Conservation (phyloP, 2,797 vertebrate genomes). For the Apogon talboti region DNA sequence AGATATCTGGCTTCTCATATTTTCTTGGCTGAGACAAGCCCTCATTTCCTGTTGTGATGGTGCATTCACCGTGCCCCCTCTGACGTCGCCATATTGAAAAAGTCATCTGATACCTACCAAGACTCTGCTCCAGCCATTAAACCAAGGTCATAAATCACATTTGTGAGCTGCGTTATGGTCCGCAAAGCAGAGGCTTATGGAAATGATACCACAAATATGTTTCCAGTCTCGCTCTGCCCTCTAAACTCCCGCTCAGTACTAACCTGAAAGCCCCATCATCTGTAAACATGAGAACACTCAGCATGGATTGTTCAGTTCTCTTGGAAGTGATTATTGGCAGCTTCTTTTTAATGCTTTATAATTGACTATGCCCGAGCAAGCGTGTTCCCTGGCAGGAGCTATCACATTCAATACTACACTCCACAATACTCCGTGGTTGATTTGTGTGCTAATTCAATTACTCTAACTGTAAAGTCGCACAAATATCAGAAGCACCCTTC, state of each 20-base stretch:
- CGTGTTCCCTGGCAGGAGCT: constrained; percentile 60
- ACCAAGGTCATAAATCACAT: constrained; percentile 88
- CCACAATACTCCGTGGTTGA: constrained; percentile 55
- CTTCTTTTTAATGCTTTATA: constrained; percentile 77
- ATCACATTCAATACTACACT: constrained; percentile 53
- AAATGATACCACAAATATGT: constrained; percentile 84
- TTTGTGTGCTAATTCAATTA: constrained; percentile 79
- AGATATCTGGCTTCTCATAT: constrained; percentile 85
- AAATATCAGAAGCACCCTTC: constrained; percentile 78
- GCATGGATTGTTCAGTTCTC: constrained; percentile 71
- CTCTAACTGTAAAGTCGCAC: constrained; percentile 72
- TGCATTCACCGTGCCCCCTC: constrained; percentile 77
- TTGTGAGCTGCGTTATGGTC: constrained; percentile 80
- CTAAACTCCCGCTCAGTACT: constrained; percentile 54
- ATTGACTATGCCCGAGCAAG: constrained; percentile 68
- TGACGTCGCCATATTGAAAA: constrained; percentile 85
- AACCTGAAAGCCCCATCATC: constrained; percentile 76
- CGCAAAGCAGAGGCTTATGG: constrained; percentile 79
- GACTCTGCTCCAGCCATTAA: constrained; percentile 84
- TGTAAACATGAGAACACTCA: constrained; percentile 72
- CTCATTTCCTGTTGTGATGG: constrained; percentile 86
- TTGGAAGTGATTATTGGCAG: constrained; percentile 79
- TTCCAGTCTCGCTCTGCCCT: constrained; percentile 68
- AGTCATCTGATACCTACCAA: constrained; percentile 86
- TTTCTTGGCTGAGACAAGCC: constrained; percentile 83